A percentile compares a stretch with the other conserved stretches of the same genome.
phyloP scores from a whole-genome alignment of 2,888 invertebrate species.

The Calameuta pallipes region DNA sequence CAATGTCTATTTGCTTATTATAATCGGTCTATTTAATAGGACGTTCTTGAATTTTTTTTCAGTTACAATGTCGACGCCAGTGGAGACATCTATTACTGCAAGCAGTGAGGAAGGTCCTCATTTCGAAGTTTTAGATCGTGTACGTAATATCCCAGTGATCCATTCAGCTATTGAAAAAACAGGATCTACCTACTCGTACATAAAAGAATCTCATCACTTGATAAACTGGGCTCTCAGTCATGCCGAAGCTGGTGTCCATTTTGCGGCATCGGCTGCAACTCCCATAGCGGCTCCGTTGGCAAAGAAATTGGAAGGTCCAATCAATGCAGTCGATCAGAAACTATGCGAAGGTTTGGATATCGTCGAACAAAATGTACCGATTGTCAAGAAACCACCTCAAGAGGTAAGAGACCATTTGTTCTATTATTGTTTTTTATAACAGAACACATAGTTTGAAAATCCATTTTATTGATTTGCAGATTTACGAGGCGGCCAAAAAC shows the following conservation, averaged over 20 bases:
- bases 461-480: constrained; percentile 38
- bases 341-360: constrained; percentile 70
- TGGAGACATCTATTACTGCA: constrained; percentile 18
- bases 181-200: constrained; percentile 56
- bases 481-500: constrained; percentile 60
- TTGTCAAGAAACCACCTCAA: constrained; percentile 70
- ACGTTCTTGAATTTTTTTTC: not conserved
- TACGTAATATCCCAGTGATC: constrained; percentile 58
- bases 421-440: not conserved
- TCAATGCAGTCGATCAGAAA: constrained; percentile 69
- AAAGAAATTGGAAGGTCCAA: constrained; percentile 68
- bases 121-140: constrained; percentile 59
- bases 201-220: constrained; percentile 68
- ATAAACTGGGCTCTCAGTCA: constrained; percentile 70
- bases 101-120: constrained; percentile 38
- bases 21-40: not conserved
- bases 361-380: constrained; percentile 70
- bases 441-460: not conserved
- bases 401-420: constrained; percentile 61
- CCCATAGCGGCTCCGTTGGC: constrained; percentile 69
- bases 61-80: constrained; percentile 28
- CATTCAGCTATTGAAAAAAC: constrained; percentile 61
- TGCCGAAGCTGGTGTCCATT: constrained; percentile 69
- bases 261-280: constrained; percentile 68
- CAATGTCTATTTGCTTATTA: not conserved